Conservation (phyloP, 2,888 invertebrate species). For the Sminthurides aquaticus region DNA sequence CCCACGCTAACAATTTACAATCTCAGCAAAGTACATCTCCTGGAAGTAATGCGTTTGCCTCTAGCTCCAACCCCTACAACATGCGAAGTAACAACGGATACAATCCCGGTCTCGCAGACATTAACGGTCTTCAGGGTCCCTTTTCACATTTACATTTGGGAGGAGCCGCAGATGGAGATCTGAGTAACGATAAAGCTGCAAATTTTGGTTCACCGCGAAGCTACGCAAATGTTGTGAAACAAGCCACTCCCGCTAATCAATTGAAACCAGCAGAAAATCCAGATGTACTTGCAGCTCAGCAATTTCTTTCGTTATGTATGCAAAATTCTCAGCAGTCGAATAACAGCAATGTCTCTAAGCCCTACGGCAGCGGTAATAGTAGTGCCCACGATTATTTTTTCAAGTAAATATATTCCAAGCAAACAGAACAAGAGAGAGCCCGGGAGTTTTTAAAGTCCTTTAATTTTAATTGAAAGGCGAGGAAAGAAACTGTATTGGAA, state of each 20-base stretch:
- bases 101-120: neutral
- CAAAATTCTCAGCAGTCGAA: neutral
- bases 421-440: too few species aligned
- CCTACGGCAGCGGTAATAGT: neutral
- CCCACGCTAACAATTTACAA: neutral
- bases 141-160: neutral
- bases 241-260: conserved; percentile 26
- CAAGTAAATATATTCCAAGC: too few species aligned
- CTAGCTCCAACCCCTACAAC: neutral
- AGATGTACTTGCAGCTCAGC: conserved; percentile 5
- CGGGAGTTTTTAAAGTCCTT: too few species aligned
- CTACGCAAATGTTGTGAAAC: conserved; percentile 37
- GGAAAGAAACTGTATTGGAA: too few species aligned
- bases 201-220: conserved; percentile 3
- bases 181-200: neutral
- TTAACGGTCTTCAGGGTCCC: neutral
- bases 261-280: conserved; percentile 17
- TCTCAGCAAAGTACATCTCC: neutral
- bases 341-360: neutral
- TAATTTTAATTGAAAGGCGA: too few species aligned
- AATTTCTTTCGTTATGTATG: conserved; percentile 3
- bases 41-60: neutral
- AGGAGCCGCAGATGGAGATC: neutral
- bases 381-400: neutral
- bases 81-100: neutral